These are phyloP conservation scores for Drosophila kohkoa DNA, from an alignment of 1,140 invertebrate genomes.

Conservation along the genomic window DNA sequence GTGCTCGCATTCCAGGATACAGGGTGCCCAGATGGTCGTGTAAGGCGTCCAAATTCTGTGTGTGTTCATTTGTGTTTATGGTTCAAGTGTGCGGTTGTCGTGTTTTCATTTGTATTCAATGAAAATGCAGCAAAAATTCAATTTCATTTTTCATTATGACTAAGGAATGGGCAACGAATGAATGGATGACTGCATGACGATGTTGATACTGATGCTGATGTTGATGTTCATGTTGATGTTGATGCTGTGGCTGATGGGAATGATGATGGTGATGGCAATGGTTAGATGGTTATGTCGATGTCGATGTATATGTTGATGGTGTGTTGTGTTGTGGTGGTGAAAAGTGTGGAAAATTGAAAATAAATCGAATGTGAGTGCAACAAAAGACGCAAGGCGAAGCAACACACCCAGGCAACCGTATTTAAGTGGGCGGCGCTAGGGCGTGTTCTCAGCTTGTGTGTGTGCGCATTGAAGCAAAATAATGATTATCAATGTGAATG, in stretches of 20 bases:
- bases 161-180: constrained; percentile 46
- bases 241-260: constrained; percentile 1
- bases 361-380: constrained; percentile 83
- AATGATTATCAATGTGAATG: constrained; percentile 75
- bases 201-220: constrained; percentile 25
- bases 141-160: constrained; percentile 83
- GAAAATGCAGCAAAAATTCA: constrained; percentile 75
- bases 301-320: constrained; percentile 32
- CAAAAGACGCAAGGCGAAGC: constrained; percentile 49
- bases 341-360: constrained; percentile 83
- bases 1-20: constrained; percentile 96
- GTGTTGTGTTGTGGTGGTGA: constrained; percentile 43
- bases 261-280: constrained; percentile 11
- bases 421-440: constrained; percentile 21
- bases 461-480: constrained; percentile 73
- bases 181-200: constrained; percentile 33
- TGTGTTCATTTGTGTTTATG: constrained; percentile 22
- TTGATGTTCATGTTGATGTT: constrained; percentile 14
- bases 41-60: constrained; percentile 95
- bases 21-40: constrained; percentile 96
- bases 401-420: constrained; percentile 16
- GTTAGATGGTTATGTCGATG: constrained; percentile 12
- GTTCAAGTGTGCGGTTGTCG: constrained; percentile 44
- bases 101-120: constrained; percentile 36
- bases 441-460: constrained; percentile 40